Conservation (phyloP, 1,140 invertebrate genomes). For the Drosophila truncata region DNA sequence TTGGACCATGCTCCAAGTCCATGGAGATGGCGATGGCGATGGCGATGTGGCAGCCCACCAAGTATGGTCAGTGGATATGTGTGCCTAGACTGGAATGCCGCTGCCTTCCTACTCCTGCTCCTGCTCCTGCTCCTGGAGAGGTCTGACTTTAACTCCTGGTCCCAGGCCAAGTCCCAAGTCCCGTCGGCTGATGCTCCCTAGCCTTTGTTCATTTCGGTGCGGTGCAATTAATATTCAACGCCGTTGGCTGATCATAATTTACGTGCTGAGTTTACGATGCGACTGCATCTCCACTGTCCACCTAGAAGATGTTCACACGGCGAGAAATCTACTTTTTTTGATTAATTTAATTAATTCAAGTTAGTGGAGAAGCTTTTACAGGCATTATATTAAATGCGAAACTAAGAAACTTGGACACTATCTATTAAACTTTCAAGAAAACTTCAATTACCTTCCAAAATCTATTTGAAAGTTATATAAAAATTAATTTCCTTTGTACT, state of each 20-base stretch:
- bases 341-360: constrained; percentile 5
- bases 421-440: not conserved
- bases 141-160: constrained; percentile 8
- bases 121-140: constrained; percentile 30
- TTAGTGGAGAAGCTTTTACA: not conserved
- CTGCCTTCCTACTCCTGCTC: not conserved
- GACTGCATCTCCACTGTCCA: constrained; percentile 39
- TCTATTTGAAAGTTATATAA: not conserved
- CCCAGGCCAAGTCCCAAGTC: constrained; percentile 13
- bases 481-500: no score
- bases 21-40: constrained; percentile 7
- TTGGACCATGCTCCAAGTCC: not conserved
- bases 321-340: not conserved
- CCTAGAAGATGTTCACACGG: not conserved
- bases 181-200: constrained; percentile 51
- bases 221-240: constrained; percentile 85
- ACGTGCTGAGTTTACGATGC: constrained; percentile 85
- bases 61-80: constrained; percentile 68
- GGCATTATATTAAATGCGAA: not conserved
- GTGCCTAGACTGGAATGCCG: constrained; percentile 53
- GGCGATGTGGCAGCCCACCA: constrained; percentile 58
- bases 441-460: not conserved
- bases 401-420: no score
- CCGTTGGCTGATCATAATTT: constrained; percentile 85
- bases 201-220: constrained; percentile 80